Conservation (phyloP, 2,113 vertebrate species). For the Pseudonaja textilis region DNA sequence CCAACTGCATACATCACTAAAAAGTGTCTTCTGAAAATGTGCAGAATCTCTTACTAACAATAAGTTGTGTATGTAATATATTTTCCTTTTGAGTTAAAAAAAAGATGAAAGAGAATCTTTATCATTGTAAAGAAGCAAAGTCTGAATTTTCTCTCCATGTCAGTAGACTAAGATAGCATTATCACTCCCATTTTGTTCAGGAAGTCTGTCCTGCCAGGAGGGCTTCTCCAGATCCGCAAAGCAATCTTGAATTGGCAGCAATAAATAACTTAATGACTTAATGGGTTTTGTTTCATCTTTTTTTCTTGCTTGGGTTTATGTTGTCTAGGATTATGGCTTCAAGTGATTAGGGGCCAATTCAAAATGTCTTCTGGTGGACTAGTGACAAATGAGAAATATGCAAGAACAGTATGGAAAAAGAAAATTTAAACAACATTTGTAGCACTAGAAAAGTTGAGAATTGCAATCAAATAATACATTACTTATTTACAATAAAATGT, state of each 20-base stretch:
- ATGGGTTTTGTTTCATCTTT: conserved; percentile 33
- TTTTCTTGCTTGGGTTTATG: neutral
- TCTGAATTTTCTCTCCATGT: neutral
- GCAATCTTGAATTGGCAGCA: neutral
- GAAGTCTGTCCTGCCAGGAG: neutral
- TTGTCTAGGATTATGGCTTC: neutral
- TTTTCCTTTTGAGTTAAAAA: conserved; percentile 34
- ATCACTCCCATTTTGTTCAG: neutral
- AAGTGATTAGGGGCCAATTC: conserved; percentile 26
- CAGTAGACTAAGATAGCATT: conserved; percentile 28
- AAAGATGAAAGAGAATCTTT: conserved; percentile 60
- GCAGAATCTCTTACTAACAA: conserved; percentile 46
- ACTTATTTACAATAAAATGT: conserved; percentile 4
- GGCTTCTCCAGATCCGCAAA: neutral
- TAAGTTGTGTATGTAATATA: neutral
- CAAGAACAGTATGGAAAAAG: conserved; percentile 18
- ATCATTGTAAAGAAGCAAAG: conserved; percentile 36
- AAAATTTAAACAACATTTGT: conserved; percentile 29
- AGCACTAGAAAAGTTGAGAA: conserved; percentile 36
- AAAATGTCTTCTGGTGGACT: neutral
- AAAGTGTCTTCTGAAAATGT: conserved; percentile 50
- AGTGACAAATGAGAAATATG: conserved; percentile 36
- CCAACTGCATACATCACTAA: neutral
- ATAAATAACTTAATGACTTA: conserved; percentile 33
- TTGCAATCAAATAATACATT: conserved; percentile 10